A percentile compares a stretch with the other conserved stretches of the same genome.
Conservation (phyloP, 2,888 invertebrate species). For the Pheosia gnoma region DNA sequence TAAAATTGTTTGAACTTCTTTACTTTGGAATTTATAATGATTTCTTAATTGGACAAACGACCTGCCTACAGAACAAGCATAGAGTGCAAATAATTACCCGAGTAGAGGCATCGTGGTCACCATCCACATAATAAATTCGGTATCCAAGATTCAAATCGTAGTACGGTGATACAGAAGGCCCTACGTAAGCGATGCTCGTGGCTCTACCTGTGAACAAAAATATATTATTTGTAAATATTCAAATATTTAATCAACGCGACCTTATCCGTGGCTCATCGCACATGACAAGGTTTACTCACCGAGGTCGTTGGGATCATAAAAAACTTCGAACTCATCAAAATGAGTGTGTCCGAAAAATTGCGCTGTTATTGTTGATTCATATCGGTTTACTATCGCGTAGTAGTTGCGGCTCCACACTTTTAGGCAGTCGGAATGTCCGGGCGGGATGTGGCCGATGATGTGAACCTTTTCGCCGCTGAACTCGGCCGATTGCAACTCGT, state of each 20-base stretch:
- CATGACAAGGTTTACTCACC: slow-evolving; percentile 72
- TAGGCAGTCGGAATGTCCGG: slow-evolving; percentile 96
- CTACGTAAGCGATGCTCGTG: slow-evolving; percentile 94
- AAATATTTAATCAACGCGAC: slow-evolving; percentile 4
- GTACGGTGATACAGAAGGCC: slow-evolving; percentile 97
- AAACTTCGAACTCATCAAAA: slow-evolving; percentile 96
- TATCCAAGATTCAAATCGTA: slow-evolving; percentile 97
- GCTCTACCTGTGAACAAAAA: slow-evolving; percentile 85
- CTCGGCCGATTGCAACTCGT: slow-evolving; percentile 96
- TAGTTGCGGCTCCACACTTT: slow-evolving; percentile 98
- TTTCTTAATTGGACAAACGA: too few species aligned
- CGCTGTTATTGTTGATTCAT: slow-evolving; percentile 94
- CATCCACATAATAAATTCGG: slow-evolving; percentile 97
- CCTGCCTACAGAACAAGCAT: background rate
- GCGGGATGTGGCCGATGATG: slow-evolving; percentile 98
- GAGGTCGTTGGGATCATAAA: slow-evolving; percentile 93
- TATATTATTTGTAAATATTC: background rate
- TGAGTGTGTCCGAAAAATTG: slow-evolving; percentile 98
- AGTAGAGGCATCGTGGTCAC: slow-evolving; percentile 93
- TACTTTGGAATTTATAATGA: too few species aligned
- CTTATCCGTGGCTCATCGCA: slow-evolving; percentile 15
- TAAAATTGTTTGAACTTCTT: too few species aligned
- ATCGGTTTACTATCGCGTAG: slow-evolving; percentile 94
- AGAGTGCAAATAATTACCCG: slow-evolving; percentile 83
- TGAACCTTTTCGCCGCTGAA: slow-evolving; percentile 97